Percentiles rank a stretch among this genome's conserved stretches.
These are phyloP conservation scores for Caenorhabditis inopinata DNA, from an alignment of 1,140 invertebrate genomes.

Conservation along the genomic window DNA sequence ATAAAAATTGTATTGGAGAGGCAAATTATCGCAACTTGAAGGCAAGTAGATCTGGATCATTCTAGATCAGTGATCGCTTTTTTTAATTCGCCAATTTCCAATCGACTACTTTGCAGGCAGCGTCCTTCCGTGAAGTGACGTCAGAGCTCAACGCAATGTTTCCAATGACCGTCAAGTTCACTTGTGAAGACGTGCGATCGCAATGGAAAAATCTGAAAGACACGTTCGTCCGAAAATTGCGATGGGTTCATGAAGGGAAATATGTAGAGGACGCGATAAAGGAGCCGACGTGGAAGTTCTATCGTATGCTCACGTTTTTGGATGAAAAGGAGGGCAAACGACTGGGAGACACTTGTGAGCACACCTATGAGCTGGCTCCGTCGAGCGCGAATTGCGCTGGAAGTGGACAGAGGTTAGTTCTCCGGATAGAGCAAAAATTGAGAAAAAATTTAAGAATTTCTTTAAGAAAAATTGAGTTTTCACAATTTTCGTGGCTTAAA, in stretches of 20 bases:
- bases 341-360: background rate
- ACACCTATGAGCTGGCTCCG: background rate
- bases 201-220: slow-evolving; percentile 49
- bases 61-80: too few species aligned
- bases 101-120: background rate
- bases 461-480: too few species aligned
- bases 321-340: slow-evolving; percentile 25
- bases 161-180: background rate
- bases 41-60: background rate
- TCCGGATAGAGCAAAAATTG: too few species aligned
- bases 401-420: background rate
- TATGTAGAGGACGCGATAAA: slow-evolving; percentile 32
- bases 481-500: too few species aligned
- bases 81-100: too few species aligned
- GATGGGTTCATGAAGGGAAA: slow-evolving; percentile 46
- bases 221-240: slow-evolving; percentile 40
- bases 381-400: background rate
- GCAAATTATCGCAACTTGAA: background rate
- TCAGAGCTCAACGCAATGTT: background rate
- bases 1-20: background rate
- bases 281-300: slow-evolving; percentile 46
- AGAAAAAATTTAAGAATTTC: too few species aligned
- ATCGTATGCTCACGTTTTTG: slow-evolving; percentile 36
- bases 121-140: slow-evolving; percentile 3
- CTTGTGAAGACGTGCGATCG: slow-evolving; percentile 34